Conservation (phyloP, 2,113 vertebrate genomes). For the Labrus mixtus region DNA sequence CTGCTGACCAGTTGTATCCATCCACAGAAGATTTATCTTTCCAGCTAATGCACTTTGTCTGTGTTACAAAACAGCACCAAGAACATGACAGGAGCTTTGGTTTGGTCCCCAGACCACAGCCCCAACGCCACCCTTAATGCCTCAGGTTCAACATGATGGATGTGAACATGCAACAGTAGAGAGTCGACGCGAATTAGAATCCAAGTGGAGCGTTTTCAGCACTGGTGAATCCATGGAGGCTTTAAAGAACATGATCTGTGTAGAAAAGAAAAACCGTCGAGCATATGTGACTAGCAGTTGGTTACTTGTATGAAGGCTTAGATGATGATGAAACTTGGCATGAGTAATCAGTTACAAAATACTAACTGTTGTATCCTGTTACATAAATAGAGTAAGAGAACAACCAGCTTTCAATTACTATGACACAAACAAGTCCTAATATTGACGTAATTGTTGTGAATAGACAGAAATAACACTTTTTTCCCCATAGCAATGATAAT, state of each 20-base stretch:
- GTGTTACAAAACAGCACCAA: background rate
- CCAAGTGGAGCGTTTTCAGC: conserved; percentile 4
- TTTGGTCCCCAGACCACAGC: background rate
- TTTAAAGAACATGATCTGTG: background rate
- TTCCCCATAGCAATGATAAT: no score
- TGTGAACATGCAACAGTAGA: background rate
- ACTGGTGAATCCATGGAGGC: background rate
- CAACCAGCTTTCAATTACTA: no score
- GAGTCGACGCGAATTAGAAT: background rate
- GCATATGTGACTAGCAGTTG: background rate
- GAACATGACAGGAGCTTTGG: background rate
- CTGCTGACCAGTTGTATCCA: conserved; percentile 28
- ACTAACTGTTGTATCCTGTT: no score
- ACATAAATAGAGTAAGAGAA: no score
- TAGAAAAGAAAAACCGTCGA: background rate
- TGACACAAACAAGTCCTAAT: no score
- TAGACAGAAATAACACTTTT: no score
- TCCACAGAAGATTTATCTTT: conserved; percentile 26
- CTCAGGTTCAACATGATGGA: conserved; percentile 17
- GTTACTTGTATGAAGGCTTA: no score
- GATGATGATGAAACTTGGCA: background rate
- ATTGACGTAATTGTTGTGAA: no score
- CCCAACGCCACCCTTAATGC: background rate
- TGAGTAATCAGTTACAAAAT: no score
- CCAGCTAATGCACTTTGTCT: conserved; percentile 2